Percentiles rank a stretch among this genome's conserved stretches.
These are phyloP conservation scores for Phthorimaea operculella DNA, from an alignment of 1,140 invertebrate species.

Conservation along the genomic window DNA sequence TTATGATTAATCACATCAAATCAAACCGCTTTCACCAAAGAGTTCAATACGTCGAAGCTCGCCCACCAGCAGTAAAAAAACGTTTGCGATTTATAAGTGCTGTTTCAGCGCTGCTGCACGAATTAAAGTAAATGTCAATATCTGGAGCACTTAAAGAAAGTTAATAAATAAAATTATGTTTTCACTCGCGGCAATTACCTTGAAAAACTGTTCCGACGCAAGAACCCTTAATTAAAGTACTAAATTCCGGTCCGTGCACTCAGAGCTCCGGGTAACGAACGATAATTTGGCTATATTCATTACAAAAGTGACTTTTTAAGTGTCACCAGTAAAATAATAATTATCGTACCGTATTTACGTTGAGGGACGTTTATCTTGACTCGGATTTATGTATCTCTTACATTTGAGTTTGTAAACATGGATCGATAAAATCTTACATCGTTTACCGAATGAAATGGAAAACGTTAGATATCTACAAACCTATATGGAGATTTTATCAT, in stretches of 20 bases:
- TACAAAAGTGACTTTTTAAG: conserved; percentile 30
- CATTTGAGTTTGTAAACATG: too few relatives aligned
- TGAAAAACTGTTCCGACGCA: conserved; percentile 36
- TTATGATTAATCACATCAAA: conserved; percentile 1
- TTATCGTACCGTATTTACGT: conserved; percentile 6
- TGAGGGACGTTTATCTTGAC: too few relatives aligned
- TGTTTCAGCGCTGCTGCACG: not conserved
- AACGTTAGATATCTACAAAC: too few relatives aligned
- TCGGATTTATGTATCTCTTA: too few relatives aligned
- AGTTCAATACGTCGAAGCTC: not conserved
- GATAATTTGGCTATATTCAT: conserved; percentile 37
- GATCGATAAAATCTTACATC: too few relatives aligned
- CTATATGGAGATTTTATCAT: too few relatives aligned
- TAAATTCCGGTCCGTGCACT: conserved; percentile 34
- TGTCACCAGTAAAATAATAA: conserved; percentile 23
- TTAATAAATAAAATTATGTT: conserved; percentile 45
- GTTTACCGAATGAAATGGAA: too few relatives aligned
- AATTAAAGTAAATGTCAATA: conserved; percentile 42
- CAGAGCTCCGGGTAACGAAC: conserved; percentile 16
- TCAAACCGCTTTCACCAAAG: not conserved
- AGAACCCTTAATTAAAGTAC: conserved; percentile 48
- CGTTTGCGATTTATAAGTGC: not conserved
- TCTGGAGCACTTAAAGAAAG: conserved; percentile 52
- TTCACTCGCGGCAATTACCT: conserved; percentile 54
- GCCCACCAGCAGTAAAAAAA: not conserved